phyloP scores from a whole-genome alignment of 2,113 vertebrate species.

The Callochromis pleurospilus region DNA sequence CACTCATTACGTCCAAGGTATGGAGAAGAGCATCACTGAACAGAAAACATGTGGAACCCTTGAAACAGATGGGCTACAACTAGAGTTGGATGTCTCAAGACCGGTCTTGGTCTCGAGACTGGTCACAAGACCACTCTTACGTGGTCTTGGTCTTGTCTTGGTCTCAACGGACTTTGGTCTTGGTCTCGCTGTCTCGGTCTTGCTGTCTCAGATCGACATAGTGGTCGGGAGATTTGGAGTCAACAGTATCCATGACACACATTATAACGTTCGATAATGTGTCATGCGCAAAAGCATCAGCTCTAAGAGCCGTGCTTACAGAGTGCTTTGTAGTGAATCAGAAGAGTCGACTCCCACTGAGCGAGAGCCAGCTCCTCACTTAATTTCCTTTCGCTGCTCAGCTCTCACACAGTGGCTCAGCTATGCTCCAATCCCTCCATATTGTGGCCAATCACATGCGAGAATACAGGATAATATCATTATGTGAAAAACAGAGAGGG shows the following conservation, averaged over 20 bases:
- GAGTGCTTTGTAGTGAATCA: background rate
- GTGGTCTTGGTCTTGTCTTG: background rate
- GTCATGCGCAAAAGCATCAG: background rate
- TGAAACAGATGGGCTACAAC: background rate
- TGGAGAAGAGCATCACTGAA: background rate
- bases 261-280: rapidly evolving
- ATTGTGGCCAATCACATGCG: background rate
- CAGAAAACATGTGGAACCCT: background rate
- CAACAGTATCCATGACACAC: background rate
- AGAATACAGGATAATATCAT: background rate
- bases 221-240: background rate
- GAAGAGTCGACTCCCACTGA: background rate
- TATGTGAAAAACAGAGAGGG: background rate
- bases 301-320: background rate
- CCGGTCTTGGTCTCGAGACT: background rate
- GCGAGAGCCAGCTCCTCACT: background rate
- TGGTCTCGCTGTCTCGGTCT: background rate
- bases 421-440: background rate
- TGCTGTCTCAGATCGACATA: background rate
- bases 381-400: background rate
- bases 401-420: rapidly evolving
- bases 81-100: background rate
- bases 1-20: background rate
- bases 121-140: background rate
- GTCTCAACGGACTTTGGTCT: background rate